These are phyloP conservation scores for Sinopyrophorus schimmeli DNA, from an alignment of 2,888 invertebrate genomes.

Conservation along the genomic window DNA sequence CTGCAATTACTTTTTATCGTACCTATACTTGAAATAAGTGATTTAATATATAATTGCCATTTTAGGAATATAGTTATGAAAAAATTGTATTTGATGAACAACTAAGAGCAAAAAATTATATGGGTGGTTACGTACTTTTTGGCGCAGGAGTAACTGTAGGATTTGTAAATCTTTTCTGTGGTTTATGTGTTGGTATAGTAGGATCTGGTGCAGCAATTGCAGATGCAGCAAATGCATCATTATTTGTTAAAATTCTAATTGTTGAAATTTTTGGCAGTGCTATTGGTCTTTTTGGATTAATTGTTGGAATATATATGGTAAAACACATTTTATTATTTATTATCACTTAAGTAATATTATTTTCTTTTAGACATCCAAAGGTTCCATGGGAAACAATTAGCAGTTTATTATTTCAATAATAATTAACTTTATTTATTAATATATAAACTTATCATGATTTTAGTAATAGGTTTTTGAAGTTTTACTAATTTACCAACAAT, in stretches of 20 bases:
- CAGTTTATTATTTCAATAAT: no score
- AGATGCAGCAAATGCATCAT: conserved; percentile 94
- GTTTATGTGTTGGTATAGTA: conserved; percentile 93
- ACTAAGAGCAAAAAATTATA: conserved; percentile 67
- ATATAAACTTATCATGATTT: no score
- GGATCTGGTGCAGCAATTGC: conserved; percentile 98
- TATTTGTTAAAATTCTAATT: conserved; percentile 98
- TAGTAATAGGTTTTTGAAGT: no score
- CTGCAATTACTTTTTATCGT: no score
- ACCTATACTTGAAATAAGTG: no score
- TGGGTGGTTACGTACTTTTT: conserved; percentile 91
- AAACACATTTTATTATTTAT: conserved; percentile 23
- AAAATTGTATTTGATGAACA: conserved; percentile 42
- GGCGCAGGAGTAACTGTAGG: conserved; percentile 95
- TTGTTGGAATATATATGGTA: conserved; percentile 94
- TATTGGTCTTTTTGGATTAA: conserved; percentile 97
- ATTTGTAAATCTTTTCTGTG: conserved; percentile 93
- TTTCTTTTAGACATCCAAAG: conserved; percentile 41
- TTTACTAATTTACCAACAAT: no score
- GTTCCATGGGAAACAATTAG: conserved; percentile 40
- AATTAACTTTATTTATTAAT: no score
- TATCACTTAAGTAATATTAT: background rate
- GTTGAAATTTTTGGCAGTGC: conserved; percentile 99
- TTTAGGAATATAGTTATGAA: conserved; percentile 54
- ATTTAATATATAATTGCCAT: no score